Evolutionary conservation across 2,888 invertebrate species (phyloP).

Genomic region (Linhomoeus sp.): DNA sequence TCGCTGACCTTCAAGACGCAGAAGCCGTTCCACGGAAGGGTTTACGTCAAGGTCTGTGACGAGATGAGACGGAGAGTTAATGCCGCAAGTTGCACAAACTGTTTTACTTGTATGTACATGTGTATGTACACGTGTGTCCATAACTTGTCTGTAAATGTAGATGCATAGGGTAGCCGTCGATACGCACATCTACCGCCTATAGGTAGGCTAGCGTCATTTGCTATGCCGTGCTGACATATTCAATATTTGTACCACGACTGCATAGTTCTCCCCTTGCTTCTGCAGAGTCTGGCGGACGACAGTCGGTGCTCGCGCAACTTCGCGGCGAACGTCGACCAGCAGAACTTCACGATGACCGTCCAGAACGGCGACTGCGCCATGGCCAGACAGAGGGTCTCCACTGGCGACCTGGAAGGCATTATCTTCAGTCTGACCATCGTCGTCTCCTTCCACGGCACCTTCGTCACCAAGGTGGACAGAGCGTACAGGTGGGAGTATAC

Average conservation of each 20-base stretch:
- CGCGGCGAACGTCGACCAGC: conserved; percentile 18
- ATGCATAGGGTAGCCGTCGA: no score
- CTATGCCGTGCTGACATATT: neutral
- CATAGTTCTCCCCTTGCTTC: conserved; percentile 1
- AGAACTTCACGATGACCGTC: conserved; percentile 15
- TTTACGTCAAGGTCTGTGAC: conserved; percentile 7
- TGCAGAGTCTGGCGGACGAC: conserved; percentile 21
- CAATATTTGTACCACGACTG: neutral
- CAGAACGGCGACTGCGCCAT: conserved; percentile 22
- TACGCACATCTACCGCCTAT: no score
- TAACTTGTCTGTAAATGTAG: no score
- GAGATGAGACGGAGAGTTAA: no score
- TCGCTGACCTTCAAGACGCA: conserved; percentile 20
- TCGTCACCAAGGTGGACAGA: conserved; percentile 9
- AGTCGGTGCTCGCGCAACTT: conserved; percentile 17
- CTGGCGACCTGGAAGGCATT: conserved; percentile 19
- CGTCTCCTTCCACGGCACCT: conserved; percentile 22
- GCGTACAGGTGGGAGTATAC: neutral
- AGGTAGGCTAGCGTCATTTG: conserved; percentile 5
- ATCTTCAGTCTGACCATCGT: conserved; percentile 21
- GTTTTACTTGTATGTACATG: no score
- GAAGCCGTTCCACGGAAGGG: conserved; percentile 22
- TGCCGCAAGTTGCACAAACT: no score
- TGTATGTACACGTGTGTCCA: no score
- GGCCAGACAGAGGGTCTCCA: conserved; percentile 19